These are phyloP conservation scores for Cephalotes varians DNA, from an alignment of 2,888 invertebrate genomes.

Conservation along the genomic window DNA sequence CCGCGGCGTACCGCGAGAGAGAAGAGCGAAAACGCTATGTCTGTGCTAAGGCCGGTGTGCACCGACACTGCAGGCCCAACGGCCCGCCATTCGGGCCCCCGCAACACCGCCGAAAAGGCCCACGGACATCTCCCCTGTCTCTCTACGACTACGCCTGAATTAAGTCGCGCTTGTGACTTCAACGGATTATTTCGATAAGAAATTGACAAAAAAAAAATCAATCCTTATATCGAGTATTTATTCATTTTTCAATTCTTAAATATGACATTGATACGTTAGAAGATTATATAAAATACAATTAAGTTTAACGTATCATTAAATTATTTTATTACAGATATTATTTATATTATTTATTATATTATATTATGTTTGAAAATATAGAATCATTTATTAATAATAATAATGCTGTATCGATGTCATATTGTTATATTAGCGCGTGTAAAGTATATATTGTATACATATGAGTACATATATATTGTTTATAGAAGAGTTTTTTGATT, in stretches of 20 bases:
- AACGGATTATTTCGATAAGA: conserved; percentile 6
- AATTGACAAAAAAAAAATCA: background rate
- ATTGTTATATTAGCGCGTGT: background rate
- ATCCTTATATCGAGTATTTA: background rate
- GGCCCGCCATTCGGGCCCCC: conserved; percentile 68
- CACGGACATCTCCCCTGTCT: conserved; percentile 69
- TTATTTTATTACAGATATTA: background rate
- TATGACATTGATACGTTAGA: background rate
- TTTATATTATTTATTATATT: background rate
- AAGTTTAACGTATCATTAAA: background rate
- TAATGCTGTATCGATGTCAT: background rate
- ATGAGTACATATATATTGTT: no score
- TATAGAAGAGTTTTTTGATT: background rate
- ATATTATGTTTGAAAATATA: background rate
- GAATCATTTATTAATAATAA: conserved; percentile 1
- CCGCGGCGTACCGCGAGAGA: conserved; percentile 78
- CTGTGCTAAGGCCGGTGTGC: conserved; percentile 67
- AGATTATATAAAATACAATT: background rate
- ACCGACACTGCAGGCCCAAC: conserved; percentile 62
- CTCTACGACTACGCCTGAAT: conserved; percentile 73
- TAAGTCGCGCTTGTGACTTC: conserved; percentile 74
- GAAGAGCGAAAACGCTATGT: conserved; percentile 75
- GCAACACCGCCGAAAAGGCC: conserved; percentile 74
- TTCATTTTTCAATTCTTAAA: background rate
- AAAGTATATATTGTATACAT: background rate